These are phyloP conservation scores for Pachydiplax longipennis DNA, from an alignment of 2,888 invertebrate genomes.

Conservation along the genomic window DNA sequence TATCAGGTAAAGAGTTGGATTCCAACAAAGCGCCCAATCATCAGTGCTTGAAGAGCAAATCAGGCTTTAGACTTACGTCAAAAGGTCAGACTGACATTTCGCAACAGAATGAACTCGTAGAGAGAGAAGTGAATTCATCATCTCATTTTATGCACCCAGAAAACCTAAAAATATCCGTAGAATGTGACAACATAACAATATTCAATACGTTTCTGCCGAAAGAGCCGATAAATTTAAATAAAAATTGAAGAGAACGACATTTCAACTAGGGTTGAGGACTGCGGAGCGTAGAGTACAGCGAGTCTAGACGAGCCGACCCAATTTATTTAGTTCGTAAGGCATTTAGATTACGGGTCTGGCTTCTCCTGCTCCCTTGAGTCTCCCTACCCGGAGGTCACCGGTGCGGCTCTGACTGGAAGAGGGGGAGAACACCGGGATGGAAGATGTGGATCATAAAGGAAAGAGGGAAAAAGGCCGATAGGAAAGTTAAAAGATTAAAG, in stretches of 20 bases:
- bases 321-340: conserved; percentile 39
- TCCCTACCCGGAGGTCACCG: conserved; percentile 17
- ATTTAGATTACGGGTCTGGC: conserved; percentile 29
- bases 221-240: neutral
- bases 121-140: no score
- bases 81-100: no score
- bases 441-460: conserved; percentile 18
- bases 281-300: conserved; percentile 17
- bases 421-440: neutral
- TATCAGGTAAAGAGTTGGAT: no score
- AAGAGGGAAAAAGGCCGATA: conserved; percentile 28
- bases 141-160: no score
- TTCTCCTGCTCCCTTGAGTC: neutral
- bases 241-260: neutral
- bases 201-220: neutral
- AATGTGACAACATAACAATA: no score
- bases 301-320: conserved; percentile 41
- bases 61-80: no score
- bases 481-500: conserved; percentile 40
- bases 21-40: no score
- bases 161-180: no score
- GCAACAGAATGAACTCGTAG: no score
- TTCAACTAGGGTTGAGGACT: conserved; percentile 9
- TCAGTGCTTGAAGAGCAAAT: no score
- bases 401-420: neutral